phyloP scores from a whole-genome alignment of 2,888 invertebrate species.

The Lasioglossum morio region DNA sequence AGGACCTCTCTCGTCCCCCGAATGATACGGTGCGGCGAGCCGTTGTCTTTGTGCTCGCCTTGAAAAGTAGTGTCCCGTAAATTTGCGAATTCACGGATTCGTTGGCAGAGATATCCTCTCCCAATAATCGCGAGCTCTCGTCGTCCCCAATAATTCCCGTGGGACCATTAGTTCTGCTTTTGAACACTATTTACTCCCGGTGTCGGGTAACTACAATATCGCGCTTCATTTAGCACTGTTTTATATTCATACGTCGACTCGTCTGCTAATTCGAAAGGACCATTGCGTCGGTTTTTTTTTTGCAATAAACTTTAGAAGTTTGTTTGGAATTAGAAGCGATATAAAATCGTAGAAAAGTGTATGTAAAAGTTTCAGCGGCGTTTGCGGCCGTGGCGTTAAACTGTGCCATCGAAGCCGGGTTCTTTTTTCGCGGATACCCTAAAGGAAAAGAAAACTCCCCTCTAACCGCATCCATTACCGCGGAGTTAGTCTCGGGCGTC shows the following conservation, averaged over 20 bases:
- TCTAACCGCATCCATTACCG: slow-evolving; percentile 31
- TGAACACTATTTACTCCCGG: background rate
- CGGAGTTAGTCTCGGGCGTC: slow-evolving; percentile 4
- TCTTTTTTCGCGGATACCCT: background rate
- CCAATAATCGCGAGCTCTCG: background rate
- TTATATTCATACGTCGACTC: background rate
- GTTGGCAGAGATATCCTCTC: background rate
- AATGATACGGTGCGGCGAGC: background rate
- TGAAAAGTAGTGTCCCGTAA: background rate
- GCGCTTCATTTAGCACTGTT: background rate
- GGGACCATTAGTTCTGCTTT: background rate
- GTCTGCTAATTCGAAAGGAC: no score
- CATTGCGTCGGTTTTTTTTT: no score
- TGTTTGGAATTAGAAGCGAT: no score
- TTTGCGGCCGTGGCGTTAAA: background rate
- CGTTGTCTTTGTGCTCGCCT: background rate
- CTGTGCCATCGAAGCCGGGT: background rate
- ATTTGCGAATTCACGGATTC: background rate
- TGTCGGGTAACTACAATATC: background rate
- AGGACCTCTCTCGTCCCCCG: slow-evolving; percentile 4
- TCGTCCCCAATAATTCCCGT: background rate
- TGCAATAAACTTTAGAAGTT: no score
- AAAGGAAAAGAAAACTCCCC: slow-evolving; percentile 24
- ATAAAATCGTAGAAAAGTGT: no score
- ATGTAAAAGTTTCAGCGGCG: no score